Evolutionary conservation across 2,888 invertebrate species (phyloP), one percentile per base, ranked within the genome.

Genomic region (Pyrgus malvae): DNA sequence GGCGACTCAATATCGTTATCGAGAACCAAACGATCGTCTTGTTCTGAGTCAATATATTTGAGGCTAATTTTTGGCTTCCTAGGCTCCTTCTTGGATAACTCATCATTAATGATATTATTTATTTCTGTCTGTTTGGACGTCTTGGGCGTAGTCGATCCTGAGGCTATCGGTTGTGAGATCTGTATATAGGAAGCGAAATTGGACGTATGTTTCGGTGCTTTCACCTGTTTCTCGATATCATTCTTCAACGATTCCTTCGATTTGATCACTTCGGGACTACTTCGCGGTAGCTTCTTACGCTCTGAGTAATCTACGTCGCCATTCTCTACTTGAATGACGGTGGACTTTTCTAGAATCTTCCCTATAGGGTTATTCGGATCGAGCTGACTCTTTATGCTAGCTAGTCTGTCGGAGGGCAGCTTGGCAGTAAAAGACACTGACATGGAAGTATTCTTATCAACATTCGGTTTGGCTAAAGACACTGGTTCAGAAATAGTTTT

Each of bases 151-250:
- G 78, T 76, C 14, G 86, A 77, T 2, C 90, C 91, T 11, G 90
- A 86, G 0, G 89, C 84, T 56, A 90, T 72, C 0, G 90, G 90
- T 65, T 90, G 88, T 3, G 90, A 90, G 57, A 90, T 89, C 68
- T 92, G 91, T 67, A 92, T 92, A 70, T 92, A 92, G 50, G 92
- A 92, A 55, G 92, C 92, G 71, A 92, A 92, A 74, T 92, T 91
- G 62, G 91, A 92, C 3, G 92, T 91, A 46, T 91, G 91, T 69
- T 90, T 91, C 11, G 88, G 86, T 8, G 79, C 70, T 66, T 86
- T 88, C 0, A 87, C 82, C 64, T 88, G 87, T 58, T 90, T 90
- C 51, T 88, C 84, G 46, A 87, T 83, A 62, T 85, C 85, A 42
- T 76, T 85, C 64, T 82, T 84, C 6, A 88, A 60, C 11, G 69